Evolutionary conservation across 1,140 invertebrate species (phyloP).

Genomic region (Monochamus saltuarius): DNA sequence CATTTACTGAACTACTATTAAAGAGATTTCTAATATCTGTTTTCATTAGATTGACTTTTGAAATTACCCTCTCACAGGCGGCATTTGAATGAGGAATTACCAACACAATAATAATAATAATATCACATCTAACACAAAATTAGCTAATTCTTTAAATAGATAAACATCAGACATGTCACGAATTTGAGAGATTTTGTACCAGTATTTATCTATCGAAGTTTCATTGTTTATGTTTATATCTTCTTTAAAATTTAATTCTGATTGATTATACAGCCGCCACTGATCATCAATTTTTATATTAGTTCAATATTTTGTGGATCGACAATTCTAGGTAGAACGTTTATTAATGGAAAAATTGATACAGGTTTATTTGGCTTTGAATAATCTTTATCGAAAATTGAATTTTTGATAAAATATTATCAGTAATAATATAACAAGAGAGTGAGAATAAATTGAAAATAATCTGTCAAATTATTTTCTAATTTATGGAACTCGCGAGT

Average conservation of each 20-base stretch:
- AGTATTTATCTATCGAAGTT: conserved; percentile 16
- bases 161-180: conserved; percentile 4
- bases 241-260: conserved; percentile 3
- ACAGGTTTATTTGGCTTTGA: no score
- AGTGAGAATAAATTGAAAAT: no score
- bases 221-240: conserved; percentile 9
- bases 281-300: conserved; percentile 15
- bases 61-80: conserved; percentile 17
- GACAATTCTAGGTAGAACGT: no score
- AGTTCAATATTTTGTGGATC: conserved; percentile 12
- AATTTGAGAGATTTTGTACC: conserved; percentile 17
- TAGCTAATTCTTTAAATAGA: conserved; percentile 13
- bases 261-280: conserved; percentile 17
- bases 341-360: no score
- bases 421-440: no score
- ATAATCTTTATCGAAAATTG: no score
- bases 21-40: neutral
- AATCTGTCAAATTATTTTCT: no score
- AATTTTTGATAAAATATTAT: no score
- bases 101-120: no score
- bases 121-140: conserved; percentile 20
- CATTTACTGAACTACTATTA: neutral
- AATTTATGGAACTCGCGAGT: no score
- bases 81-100: conserved; percentile 23
- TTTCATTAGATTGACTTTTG: conserved; percentile 10